phyloP scores from a whole-genome alignment of 2,888 invertebrate species.

The Catocala sponsa region DNA sequence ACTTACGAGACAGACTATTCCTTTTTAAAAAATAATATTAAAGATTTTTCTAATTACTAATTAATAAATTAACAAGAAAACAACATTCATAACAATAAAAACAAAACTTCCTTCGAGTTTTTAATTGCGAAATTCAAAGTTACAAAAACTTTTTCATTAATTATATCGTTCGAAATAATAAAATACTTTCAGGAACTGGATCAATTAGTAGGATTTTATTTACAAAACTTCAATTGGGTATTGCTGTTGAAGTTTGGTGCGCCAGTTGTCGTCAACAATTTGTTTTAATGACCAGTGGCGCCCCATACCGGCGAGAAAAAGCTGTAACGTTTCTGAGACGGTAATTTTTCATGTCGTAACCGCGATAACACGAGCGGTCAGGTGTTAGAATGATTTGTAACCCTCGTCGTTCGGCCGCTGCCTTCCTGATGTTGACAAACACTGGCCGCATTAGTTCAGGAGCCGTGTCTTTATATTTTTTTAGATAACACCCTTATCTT shows the following conservation, averaged over 20 bases:
- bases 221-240: slow-evolving; percentile 42
- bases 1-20: too few relatives aligned
- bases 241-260: slow-evolving; percentile 48
- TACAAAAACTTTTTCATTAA: slow-evolving; percentile 41
- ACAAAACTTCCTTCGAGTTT: slow-evolving; percentile 32
- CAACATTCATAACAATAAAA: slow-evolving; percentile 20
- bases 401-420: slow-evolving; percentile 52
- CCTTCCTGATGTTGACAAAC: slow-evolving; percentile 66
- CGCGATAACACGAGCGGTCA: slow-evolving; percentile 81
- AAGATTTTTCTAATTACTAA: neutral
- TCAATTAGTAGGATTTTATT: slow-evolving; percentile 59
- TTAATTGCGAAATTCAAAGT: slow-evolving; percentile 45
- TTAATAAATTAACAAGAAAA: slow-evolving; percentile 17
- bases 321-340: slow-evolving; percentile 71
- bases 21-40: too few relatives aligned
- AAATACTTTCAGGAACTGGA: slow-evolving; percentile 51
- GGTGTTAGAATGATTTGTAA: slow-evolving; percentile 86
- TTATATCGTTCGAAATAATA: slow-evolving; percentile 47
- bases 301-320: slow-evolving; percentile 73
- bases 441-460: slow-evolving; percentile 49
- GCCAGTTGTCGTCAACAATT: slow-evolving; percentile 79
- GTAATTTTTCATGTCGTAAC: slow-evolving; percentile 83
- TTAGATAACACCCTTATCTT: slow-evolving; percentile 48
- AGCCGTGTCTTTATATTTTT: slow-evolving; percentile 47
- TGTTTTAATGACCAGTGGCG: slow-evolving; percentile 73